phyloP scores from a whole-genome alignment of 2,113 vertebrate species.

The Paramormyrops kingsleyae region DNA sequence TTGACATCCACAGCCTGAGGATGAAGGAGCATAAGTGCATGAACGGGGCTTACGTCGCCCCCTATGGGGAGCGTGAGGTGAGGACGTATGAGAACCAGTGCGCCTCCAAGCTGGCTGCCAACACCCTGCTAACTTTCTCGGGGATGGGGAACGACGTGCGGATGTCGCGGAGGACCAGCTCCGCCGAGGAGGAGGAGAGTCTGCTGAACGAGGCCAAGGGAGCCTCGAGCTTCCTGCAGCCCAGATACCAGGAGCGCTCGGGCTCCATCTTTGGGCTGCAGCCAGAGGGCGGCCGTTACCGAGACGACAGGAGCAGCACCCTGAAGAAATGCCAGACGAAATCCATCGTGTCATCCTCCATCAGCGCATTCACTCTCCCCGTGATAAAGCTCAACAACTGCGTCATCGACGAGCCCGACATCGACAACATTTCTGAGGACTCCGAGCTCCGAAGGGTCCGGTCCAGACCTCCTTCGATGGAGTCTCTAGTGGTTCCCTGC shows the following conservation, averaged over 20 bases:
- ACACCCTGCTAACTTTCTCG: conserved; percentile 71
- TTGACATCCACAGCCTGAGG: conserved; percentile 87
- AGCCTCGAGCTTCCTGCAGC: conserved; percentile 62
- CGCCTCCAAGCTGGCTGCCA: conserved; percentile 65
- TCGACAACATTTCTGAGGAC: conserved; percentile 89
- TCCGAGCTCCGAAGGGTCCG: conserved; percentile 54
- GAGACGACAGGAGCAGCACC: conserved; percentile 60
- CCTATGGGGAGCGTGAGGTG: conserved; percentile 59
- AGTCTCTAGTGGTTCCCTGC: conserved; percentile 75
- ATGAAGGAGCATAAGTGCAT: conserved; percentile 77
- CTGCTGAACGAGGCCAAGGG: conserved; percentile 60
- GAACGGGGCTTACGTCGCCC: conserved; percentile 59
- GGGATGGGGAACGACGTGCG: conserved; percentile 44
- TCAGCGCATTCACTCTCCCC: conserved; percentile 91
- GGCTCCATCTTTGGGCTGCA: conserved; percentile 66
- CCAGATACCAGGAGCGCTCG: conserved; percentile 69
- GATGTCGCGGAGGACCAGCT: conserved; percentile 58
- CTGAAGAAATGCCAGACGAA: conserved; percentile 80
- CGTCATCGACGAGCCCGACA: conserved; percentile 91
- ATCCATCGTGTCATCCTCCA: conserved; percentile 92
- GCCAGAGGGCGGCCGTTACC: conserved; percentile 54
- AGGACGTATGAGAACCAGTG: conserved; percentile 57
- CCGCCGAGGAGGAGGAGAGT: conserved; percentile 73
- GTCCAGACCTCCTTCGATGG: conserved; percentile 71
- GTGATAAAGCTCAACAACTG: conserved; percentile 99